Conservation (phyloP, 2,888 invertebrate genomes). For the Mesopsocus fuscifrons region DNA sequence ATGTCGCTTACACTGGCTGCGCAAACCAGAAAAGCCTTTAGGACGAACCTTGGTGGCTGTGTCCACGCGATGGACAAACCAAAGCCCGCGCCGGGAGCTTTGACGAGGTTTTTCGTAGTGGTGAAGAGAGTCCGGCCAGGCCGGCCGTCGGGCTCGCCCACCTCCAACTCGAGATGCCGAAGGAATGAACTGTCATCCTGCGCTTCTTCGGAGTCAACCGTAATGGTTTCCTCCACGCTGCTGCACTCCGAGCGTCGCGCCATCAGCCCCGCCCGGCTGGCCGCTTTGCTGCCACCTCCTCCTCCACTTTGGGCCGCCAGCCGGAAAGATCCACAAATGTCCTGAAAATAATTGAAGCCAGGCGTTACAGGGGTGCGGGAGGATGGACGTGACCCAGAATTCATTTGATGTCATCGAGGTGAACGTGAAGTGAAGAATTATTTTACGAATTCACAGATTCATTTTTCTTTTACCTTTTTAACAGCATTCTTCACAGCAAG, state of each 20-base stretch:
- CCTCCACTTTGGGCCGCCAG: slow-evolving; percentile 46
- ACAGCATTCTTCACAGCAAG: slow-evolving; percentile 68
- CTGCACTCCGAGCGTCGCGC: slow-evolving; percentile 6
- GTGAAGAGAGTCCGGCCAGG: slow-evolving; percentile 70
- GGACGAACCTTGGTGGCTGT: slow-evolving; percentile 45
- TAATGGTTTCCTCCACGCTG: slow-evolving; percentile 10
- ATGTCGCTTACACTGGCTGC: too few relatives aligned
- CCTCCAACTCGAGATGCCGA: slow-evolving; percentile 62
- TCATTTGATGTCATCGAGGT: too few relatives aligned
- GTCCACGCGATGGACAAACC: slow-evolving; percentile 84
- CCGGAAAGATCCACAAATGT: slow-evolving; percentile 47
- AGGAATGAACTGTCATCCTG: slow-evolving; percentile 28
- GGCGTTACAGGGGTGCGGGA: not conserved
- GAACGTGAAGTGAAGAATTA: too few relatives aligned
- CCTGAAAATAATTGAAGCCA: slow-evolving; percentile 23
- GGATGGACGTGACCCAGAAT: slow-evolving; percentile 8
- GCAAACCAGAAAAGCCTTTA: too few relatives aligned
- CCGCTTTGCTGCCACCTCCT: slow-evolving; percentile 27
- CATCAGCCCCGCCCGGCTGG: not conserved
- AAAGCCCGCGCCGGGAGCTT: slow-evolving; percentile 36
- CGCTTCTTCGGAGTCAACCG: slow-evolving; percentile 2
- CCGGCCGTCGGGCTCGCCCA: slow-evolving; percentile 30
- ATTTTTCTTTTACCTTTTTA: slow-evolving; percentile 52
- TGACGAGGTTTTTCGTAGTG: slow-evolving; percentile 41
- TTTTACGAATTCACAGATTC: slow-evolving; percentile 18